Conservation (phyloP, 2,888 invertebrate genomes). For the Lobophora halterata region DNA sequence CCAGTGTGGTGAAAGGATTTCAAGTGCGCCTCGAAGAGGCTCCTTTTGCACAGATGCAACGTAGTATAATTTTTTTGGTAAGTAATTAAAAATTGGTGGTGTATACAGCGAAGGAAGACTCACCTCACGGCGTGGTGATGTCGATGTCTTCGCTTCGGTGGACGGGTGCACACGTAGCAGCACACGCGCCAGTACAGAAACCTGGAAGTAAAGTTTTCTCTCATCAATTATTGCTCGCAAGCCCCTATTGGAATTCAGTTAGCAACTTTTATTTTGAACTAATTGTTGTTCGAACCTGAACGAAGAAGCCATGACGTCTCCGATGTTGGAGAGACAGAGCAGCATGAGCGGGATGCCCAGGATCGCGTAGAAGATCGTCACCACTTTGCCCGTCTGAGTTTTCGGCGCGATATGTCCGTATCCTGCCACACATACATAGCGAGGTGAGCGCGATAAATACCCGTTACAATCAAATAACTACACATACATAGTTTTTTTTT, state of each 20-base stretch:
- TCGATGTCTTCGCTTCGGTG: slow-evolving; percentile 81
- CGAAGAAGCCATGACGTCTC: slow-evolving; percentile 96
- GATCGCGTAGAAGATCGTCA: slow-evolving; percentile 97
- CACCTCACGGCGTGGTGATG: slow-evolving; percentile 49
- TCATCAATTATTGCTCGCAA: background rate
- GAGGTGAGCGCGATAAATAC: too few relatives aligned
- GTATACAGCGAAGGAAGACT: too few relatives aligned
- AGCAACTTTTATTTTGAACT: slow-evolving; percentile 1
- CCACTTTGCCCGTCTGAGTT: slow-evolving; percentile 95
- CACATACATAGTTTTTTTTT: too few relatives aligned
- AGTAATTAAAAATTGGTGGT: too few relatives aligned
- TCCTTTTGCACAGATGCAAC: too few relatives aligned
- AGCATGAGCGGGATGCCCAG: slow-evolving; percentile 97
- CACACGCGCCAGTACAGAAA: slow-evolving; percentile 97
- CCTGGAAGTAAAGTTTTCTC: slow-evolving; percentile 67
- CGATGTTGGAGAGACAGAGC: slow-evolving; percentile 95
- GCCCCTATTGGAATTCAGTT: background rate
- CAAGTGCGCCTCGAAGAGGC: too few relatives aligned
- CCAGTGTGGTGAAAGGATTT: too few relatives aligned
- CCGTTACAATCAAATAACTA: too few relatives aligned
- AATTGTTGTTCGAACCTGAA: slow-evolving; percentile 81
- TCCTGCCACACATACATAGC: slow-evolving; percentile 80
- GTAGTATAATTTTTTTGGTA: too few relatives aligned
- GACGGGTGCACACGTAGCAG: slow-evolving; percentile 93
- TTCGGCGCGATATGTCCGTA: slow-evolving; percentile 98